Evolutionary conservation across 2,888 invertebrate species (phyloP).

Genomic region (Lasioglossum vierecki): DNA sequence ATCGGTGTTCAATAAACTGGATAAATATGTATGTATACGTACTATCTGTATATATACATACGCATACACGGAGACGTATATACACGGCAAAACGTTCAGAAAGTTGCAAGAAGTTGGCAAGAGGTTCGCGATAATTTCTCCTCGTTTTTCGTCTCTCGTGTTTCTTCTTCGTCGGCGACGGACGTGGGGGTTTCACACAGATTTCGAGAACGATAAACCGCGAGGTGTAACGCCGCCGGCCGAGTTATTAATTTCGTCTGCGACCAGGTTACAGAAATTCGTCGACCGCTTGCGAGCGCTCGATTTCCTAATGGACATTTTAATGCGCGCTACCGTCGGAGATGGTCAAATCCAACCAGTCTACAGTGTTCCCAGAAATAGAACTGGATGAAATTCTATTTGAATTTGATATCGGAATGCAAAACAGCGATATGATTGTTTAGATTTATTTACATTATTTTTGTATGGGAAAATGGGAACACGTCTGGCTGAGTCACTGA

Average conservation of each 20-base stretch:
- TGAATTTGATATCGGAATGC: background rate
- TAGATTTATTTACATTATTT: background rate
- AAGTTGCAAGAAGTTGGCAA: constrained; percentile 24
- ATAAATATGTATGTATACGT: constrained; percentile 1
- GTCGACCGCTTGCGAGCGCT: background rate
- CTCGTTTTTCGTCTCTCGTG: background rate
- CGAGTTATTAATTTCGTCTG: constrained; percentile 46
- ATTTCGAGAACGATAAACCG: constrained; percentile 12
- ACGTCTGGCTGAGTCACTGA: no score
- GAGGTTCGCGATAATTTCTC: constrained; percentile 14
- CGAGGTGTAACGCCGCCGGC: constrained; percentile 12
- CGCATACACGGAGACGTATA: background rate
- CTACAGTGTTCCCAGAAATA: background rate
- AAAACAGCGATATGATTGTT: background rate
- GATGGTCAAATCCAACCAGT: background rate
- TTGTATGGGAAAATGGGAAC: no score
- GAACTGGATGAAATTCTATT: background rate
- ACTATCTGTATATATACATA: constrained; percentile 6
- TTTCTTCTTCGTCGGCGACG: background rate
- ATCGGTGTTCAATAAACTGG: constrained; percentile 30
- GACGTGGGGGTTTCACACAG: background rate
- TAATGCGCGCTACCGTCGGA: background rate
- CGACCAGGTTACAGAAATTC: constrained; percentile 39
- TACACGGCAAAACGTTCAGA: background rate
- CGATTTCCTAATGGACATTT: background rate